Base-by-base conservation (phyloP, 1,140 invertebrate genomes). In the Cardiocondyla obscurior region DNA sequence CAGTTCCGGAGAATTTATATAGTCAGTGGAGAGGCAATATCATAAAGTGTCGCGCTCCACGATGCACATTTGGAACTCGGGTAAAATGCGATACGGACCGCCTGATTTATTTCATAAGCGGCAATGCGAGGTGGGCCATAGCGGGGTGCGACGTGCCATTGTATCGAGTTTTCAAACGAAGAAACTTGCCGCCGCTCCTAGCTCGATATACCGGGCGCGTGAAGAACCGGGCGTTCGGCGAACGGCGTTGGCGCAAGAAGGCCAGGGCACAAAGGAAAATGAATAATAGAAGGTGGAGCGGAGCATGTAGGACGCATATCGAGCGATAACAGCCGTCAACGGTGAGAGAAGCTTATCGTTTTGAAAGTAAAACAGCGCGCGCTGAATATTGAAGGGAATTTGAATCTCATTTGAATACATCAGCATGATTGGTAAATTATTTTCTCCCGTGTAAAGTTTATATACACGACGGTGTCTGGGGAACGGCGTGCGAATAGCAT, bases 391-490 rank as follows among this genome's bases (percentile, higher is more conserved):
- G 77, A 82, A 44, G 22, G 77, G 67, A 53, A 82, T 84, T 65
- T 60, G 77, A 82, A 82, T 82, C 57, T 67, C 28, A 82, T 84
- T 72, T 62, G 55, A 64, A 84, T 39, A 62, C 36, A 62, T 81
- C 82, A 49, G 33, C 53, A 53, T 82, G 46, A 82, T 82, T 82
- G 81, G 69, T 82, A 74, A 82, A 82, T 70, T 82, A 83, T 84
- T 60, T 60, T 84, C 76, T 55, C 62, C 53, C 22, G 67, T 65
- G 77, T 57, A 81, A 70, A 72, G 55, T 81, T 70, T 72, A 73
- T 73, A 58, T 73, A 73, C 39, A 81, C 36, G 42, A 7, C 30
- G 14, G 51, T 19, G 64, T 39, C 22, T 67, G 55, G 74, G 74
- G 14, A 62, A 72, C 42, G 28, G 33, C 16, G 53, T 22, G 44